Percentiles rank a stretch among this genome's conserved stretches.
These are phyloP conservation scores for Hippocampus guttulatus DNA, from an alignment of 2,113 vertebrate species.

Conservation along the genomic window DNA sequence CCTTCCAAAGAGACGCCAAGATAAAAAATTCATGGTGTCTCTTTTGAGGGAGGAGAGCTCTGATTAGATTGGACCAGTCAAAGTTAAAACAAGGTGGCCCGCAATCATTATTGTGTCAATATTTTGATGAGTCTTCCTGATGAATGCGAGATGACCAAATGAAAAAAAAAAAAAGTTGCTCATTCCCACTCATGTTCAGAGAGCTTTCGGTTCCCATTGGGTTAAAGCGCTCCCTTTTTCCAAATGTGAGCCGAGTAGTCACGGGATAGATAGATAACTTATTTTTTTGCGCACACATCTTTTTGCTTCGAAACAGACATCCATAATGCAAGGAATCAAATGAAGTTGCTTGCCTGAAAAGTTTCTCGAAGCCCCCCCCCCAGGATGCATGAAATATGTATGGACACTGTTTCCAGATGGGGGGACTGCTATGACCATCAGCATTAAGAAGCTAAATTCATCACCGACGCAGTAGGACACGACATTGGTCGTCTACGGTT, in stretches of 20 bases:
- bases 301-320: slow-evolving; percentile 4
- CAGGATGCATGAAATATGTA: slow-evolving; percentile 24
- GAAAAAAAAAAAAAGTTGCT: slow-evolving; percentile 5
- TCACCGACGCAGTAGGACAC: slow-evolving; percentile 28
- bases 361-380: slow-evolving; percentile 1
- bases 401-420: slow-evolving; percentile 7
- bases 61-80: slow-evolving; percentile 10
- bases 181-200: slow-evolving; percentile 5
- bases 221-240: neutral
- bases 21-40: slow-evolving; percentile 18
- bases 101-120: slow-evolving; percentile 14
- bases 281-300: neutral
- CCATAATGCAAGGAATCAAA: slow-evolving; percentile 24
- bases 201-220: neutral
- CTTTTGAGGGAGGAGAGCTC: slow-evolving; percentile 3
- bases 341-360: slow-evolving; percentile 7
- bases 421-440: slow-evolving; percentile 29
- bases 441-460: slow-evolving; percentile 46
- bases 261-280: neutral
- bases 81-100: slow-evolving; percentile 12
- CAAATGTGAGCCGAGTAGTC: slow-evolving; percentile 5
- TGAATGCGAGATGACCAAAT: slow-evolving; percentile 25
- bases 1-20: slow-evolving; percentile 18
- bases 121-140: slow-evolving; percentile 7
- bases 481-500: slow-evolving; percentile 16